Base-by-base conservation (phyloP, 2,888 invertebrate species). In the Pecten maximus region DNA sequence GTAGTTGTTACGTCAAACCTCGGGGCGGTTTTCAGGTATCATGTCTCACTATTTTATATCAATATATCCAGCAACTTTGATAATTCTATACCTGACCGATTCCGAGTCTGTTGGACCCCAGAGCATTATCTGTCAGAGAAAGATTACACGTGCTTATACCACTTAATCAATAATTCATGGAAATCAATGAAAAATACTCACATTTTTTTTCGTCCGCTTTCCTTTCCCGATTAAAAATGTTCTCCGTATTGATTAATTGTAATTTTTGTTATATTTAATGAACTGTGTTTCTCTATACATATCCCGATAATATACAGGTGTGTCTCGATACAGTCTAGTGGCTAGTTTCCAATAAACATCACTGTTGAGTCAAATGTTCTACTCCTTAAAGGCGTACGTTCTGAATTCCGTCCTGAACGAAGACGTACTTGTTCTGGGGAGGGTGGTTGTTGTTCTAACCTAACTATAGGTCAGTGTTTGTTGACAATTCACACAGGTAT, bases 321-420 rank as follows among this genome's bases (percentile, higher is more conserved):
- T 54, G 0, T 28, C 35, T 74, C 74, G n/a, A 54, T 54, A 35
- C 74, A 74, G 12, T 8, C 23, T 1, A 12, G 35, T 28, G 1
- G 74, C 74, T 35, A 28, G 28, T 23, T 74, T 74, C 74, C 74
- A 74, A 74, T 74, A 74, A 74, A 74, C 60, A 74, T 19, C 19
- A 50, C 12, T 19, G 3, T 12, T 19, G n/a, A n/a, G n/a, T n/a
- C n/a, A n/a, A n/a, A n/a, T n/a, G 19, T 35, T 74, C 2, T 1
- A 74, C 28, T 74, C 35, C 35, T 74, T 74, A 74, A 74, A 74
- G 74, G 74, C 74, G 35, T 35, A 74, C 74, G 74, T 28, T 74
- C 35, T 3, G 60, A 74, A 74, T 35, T 74, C 28, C 6, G 35
- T 74, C 35, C 35, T 74, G 16, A 74, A 74, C 54, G n/a, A 54